Conservation (phyloP, 2,888 invertebrate species). For the Chrysolina oricalcia region DNA sequence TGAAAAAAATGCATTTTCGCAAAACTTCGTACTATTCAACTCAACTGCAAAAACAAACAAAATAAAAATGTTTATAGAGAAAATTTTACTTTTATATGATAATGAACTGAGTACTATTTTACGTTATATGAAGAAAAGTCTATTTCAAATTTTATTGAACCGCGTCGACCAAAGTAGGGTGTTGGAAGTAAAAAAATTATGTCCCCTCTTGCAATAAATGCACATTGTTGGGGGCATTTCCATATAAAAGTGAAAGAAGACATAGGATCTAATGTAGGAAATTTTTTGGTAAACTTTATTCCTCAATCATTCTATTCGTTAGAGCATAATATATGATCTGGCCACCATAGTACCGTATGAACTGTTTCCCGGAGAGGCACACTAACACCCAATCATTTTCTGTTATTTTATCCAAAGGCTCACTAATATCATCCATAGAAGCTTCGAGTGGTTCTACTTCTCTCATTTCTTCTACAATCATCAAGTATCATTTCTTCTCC, state of each 20-base stretch:
- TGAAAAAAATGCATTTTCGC: background rate
- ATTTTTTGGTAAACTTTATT: constrained; percentile 23
- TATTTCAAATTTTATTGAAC: constrained; percentile 19
- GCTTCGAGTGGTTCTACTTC: background rate
- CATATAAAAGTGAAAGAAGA: background rate
- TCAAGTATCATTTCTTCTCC: constrained; percentile 11
- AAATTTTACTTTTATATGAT: background rate
- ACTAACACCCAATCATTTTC: constrained; percentile 30
- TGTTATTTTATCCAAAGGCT: background rate
- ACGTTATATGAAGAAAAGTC: constrained; percentile 23
- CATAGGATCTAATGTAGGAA: constrained; percentile 19
- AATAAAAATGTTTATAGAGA: background rate
- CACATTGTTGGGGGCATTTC: constrained; percentile 22
- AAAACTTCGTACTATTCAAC: constrained; percentile 8
- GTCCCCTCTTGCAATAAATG: constrained; percentile 10
- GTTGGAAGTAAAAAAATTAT: constrained; percentile 10
- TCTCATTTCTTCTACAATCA: constrained; percentile 4
- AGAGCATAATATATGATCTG: constrained; percentile 12
- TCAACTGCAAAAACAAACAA: background rate
- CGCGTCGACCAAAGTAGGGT: constrained; percentile 2
- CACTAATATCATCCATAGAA: background rate
- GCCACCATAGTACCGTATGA: constrained; percentile 19
- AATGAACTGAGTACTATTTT: no score
- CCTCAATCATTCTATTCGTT: constrained; percentile 1
- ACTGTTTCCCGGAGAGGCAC: constrained; percentile 19